These are phyloP conservation scores for Anguilla japonica DNA, from an alignment of 2,113 vertebrate species.

Conservation along the genomic window DNA sequence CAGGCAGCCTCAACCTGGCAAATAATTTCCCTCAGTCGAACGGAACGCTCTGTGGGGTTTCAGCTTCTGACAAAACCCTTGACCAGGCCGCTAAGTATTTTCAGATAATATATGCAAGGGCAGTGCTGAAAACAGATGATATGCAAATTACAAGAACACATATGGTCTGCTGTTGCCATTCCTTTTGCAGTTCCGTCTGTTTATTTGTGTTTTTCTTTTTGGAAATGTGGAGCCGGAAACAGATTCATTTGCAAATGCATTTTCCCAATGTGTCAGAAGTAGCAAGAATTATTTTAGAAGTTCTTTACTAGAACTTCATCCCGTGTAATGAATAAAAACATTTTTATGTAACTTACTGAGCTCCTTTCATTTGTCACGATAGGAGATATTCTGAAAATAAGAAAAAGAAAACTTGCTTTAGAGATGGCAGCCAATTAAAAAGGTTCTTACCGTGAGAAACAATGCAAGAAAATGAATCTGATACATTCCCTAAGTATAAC, in stretches of 20 bases:
- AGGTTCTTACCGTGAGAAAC: not conserved
- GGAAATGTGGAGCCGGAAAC: not conserved
- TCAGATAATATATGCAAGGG: not conserved
- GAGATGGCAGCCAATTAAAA: not conserved
- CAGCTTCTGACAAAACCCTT: not conserved
- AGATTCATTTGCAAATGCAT: not conserved
- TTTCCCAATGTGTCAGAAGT: not conserved
- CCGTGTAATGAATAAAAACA: not conserved
- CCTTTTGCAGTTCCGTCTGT: not conserved
- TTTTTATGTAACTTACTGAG: not conserved
- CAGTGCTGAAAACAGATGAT: constrained; percentile 4
- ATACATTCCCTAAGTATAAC: too few relatives aligned
- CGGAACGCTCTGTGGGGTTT: not conserved
- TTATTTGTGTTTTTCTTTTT: not conserved
- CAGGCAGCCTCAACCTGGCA: constrained; percentile 34
- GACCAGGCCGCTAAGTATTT: not conserved
- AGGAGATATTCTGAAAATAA: not conserved
- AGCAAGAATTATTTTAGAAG: not conserved
- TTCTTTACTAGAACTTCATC: not conserved
- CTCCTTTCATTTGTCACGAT: not conserved
- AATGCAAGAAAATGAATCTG: not conserved
- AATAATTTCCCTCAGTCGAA: constrained; percentile 9
- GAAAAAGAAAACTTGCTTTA: not conserved
- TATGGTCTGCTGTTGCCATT: not conserved
- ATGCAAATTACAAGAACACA: not conserved